phyloP scores from a whole-genome alignment of 2,888 invertebrate species.

The Drosophila macrospina region DNA sequence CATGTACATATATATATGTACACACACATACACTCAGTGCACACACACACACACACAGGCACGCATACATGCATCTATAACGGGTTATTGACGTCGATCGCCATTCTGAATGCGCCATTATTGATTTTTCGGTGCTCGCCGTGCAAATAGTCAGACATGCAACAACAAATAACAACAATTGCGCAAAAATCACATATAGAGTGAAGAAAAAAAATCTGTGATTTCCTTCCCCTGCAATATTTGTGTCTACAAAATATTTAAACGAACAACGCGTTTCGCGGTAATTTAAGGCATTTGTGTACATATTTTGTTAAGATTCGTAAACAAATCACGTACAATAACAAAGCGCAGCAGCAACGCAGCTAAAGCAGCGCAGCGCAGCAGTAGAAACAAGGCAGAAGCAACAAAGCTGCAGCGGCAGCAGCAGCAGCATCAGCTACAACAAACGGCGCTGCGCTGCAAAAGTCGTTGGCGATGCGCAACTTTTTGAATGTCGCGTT shows the following conservation, averaged over 20 bases:
- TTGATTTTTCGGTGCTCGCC: conserved; percentile 28
- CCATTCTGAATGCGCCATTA: conserved; percentile 22
- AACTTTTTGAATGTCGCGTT: conserved; percentile 41
- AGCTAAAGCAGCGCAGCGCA: conserved; percentile 9
- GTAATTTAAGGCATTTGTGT: conserved; percentile 74
- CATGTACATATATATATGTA: not conserved
- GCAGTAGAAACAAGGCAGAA: conserved; percentile 22
- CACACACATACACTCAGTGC: not conserved
- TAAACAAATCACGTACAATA: conserved; percentile 79
- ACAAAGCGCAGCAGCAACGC: conserved; percentile 45
- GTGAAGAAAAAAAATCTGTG: conserved; percentile 45
- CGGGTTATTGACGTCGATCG: conserved; percentile 46
- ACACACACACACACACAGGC: conserved; percentile 1
- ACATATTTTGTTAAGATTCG: conserved; percentile 73
- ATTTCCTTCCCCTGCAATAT: conserved; percentile 50
- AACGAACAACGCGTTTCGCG: conserved; percentile 66
- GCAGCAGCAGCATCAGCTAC: not conserved
- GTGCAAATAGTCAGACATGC: conserved; percentile 40
- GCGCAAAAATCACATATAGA: conserved; percentile 25
- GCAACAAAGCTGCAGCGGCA: conserved; percentile 47
- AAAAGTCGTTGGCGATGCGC: conserved; percentile 32
- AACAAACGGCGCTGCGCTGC: conserved; percentile 24
- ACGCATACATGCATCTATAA: conserved; percentile 15
- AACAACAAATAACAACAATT: conserved; percentile 28
- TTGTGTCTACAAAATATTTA: conserved; percentile 65